These are phyloP conservation scores for Astur gentilis DNA, from an alignment of 2,113 vertebrate genomes.

Conservation along the genomic window DNA sequence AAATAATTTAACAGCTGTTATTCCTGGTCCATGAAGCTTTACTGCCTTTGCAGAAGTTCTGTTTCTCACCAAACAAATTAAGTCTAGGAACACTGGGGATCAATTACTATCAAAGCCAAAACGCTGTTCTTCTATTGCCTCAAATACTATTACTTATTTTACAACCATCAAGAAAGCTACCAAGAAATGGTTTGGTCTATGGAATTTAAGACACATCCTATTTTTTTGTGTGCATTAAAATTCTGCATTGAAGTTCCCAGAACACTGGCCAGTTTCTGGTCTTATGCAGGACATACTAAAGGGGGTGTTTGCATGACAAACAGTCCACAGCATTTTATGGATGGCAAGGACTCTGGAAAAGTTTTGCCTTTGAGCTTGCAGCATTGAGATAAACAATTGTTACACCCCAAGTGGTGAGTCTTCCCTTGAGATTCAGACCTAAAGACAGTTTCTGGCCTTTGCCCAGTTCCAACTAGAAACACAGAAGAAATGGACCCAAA, in stretches of 20 bases:
- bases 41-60: background rate
- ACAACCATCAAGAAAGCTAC: background rate
- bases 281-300: background rate
- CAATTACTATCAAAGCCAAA: background rate
- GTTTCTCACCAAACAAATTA: background rate
- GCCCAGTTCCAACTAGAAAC: background rate
- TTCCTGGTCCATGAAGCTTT: background rate
- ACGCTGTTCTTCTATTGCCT: background rate
- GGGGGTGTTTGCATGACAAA: background rate
- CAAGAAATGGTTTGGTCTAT: background rate
- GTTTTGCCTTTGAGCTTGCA: background rate
- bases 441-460: background rate
- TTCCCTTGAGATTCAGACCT: background rate
- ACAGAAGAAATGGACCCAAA: background rate
- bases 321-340: background rate
- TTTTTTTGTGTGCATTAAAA: background rate
- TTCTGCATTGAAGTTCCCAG: background rate
- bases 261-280: background rate
- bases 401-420: background rate
- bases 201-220: background rate
- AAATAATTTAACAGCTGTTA: constrained; percentile 21
- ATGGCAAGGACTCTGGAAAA: background rate
- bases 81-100: background rate
- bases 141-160: background rate
- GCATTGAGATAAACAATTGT: background rate